Conservation (phyloP, 1,140 invertebrate genomes). For the Meloidogyne hapla region DNA sequence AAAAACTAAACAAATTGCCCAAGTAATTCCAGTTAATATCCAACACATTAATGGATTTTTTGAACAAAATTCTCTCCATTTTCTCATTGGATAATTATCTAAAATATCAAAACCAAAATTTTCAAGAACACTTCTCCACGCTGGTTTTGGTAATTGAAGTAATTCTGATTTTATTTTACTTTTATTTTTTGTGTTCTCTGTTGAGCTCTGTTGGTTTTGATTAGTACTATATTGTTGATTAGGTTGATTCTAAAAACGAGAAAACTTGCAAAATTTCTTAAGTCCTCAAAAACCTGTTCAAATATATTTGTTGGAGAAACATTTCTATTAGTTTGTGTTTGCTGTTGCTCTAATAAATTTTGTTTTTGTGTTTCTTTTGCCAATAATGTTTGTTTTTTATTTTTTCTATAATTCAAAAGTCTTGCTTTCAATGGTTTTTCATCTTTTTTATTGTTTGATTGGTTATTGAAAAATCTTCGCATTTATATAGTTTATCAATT, state of each 20-base stretch:
- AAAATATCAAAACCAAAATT: constrained; percentile 46
- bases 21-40: constrained; percentile 40
- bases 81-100: constrained; percentile 48
- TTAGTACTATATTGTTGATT: neutral
- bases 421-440: constrained; percentile 2
- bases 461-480: neutral
- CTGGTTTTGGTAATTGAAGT: neutral
- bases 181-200: neutral
- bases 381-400: constrained; percentile 1
- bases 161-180: neutral
- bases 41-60: constrained; percentile 46
- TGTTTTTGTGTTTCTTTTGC: neutral
- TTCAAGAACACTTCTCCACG: constrained; percentile 33
- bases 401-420: neutral
- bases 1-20: constrained; percentile 33
- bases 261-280: neutral
- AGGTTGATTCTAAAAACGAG: neutral
- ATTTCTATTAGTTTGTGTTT: neutral
- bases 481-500: neutral
- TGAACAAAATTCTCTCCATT: constrained; percentile 47
- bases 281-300: neutral
- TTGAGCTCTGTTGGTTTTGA: neutral
- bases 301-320: neutral
- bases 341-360: neutral
- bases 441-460: neutral